phyloP scores from a whole-genome alignment of 2,113 vertebrate genomes.

The Lepus europaeus region DNA sequence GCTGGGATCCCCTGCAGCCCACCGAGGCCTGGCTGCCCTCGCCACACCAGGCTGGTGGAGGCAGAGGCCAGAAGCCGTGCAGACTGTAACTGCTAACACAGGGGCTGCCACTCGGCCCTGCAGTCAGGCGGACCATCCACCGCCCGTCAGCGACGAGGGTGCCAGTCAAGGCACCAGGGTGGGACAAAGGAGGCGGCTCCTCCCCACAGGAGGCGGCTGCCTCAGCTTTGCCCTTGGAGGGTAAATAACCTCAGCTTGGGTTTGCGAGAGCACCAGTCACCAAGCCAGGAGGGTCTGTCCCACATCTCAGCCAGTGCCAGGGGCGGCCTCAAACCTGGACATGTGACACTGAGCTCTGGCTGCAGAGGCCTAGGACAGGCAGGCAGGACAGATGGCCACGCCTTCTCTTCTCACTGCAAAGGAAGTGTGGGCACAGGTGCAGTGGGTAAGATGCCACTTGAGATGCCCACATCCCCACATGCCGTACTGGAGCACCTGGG shows the following conservation, averaged over 20 bases:
- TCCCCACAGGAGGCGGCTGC: neutral
- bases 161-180: neutral
- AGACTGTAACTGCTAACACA: neutral
- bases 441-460: too few species aligned
- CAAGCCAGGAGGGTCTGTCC: neutral
- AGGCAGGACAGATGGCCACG: neutral
- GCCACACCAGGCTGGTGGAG: neutral
- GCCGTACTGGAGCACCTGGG: too few species aligned
- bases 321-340: neutral
- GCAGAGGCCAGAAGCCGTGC: neutral
- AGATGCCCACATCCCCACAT: too few species aligned
- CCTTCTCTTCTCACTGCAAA: neutral
- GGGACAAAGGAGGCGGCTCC: neutral
- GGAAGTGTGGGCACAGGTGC: too few species aligned
- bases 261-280: neutral
- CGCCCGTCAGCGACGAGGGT: too few species aligned
- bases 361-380: neutral
- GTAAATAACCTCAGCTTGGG: neutral
- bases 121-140: neutral
- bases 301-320: neutral
- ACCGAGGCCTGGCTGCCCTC: neutral
- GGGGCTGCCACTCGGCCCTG: neutral
- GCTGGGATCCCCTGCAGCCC: accelerated
- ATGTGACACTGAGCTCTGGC: neutral
- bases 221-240: neutral